Percentiles rank a stretch among this genome's conserved stretches.
Evolutionary conservation across 2,113 vertebrate genomes (phyloP).

Genomic region (Procavia capensis): DNA sequence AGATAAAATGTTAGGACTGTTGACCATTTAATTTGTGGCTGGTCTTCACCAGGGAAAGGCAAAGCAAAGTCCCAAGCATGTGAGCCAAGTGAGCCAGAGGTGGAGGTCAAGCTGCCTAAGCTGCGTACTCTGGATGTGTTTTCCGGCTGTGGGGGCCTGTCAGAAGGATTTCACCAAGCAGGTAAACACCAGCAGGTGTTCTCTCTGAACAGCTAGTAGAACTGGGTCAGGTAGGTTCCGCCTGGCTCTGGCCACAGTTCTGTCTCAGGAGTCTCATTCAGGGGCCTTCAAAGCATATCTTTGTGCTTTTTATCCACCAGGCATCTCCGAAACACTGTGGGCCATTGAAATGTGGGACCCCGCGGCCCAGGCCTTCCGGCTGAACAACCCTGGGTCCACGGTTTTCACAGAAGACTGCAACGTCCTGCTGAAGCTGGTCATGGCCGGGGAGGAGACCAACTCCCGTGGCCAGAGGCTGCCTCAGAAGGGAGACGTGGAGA

Average conservation of each 20-base stretch:
- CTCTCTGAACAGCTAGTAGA: not conserved
- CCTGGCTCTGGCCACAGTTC: not conserved
- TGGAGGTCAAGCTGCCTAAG: slow-evolving; percentile 85
- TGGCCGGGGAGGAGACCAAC: slow-evolving; percentile 95
- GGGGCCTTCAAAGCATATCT: not conserved
- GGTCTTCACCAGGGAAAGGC: slow-evolving; percentile 90
- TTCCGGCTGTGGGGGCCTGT: slow-evolving; percentile 96
- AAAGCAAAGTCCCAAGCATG: slow-evolving; percentile 85
- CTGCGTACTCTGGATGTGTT: slow-evolving; percentile 96
- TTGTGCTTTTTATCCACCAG: slow-evolving; percentile 60
- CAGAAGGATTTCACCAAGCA: slow-evolving; percentile 98
- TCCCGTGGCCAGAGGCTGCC: slow-evolving; percentile 95
- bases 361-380: slow-evolving; percentile 95
- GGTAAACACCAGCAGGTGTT: slow-evolving; percentile 81
- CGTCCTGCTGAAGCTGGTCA: slow-evolving; percentile 95
- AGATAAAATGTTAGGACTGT: not conserved
- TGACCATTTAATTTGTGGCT: not conserved
- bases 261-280: not conserved
- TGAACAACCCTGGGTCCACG: slow-evolving; percentile 95
- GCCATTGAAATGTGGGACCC: slow-evolving; percentile 99
- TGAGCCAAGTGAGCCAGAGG: slow-evolving; percentile 87
- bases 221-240: not conserved
- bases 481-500: slow-evolving; percentile 97
- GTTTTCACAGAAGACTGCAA: slow-evolving; percentile 99
- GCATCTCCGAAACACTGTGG: slow-evolving; percentile 93